Evolutionary conservation across 1,140 invertebrate genomes (phyloP).

Genomic region (Calliphora vicina): DNA sequence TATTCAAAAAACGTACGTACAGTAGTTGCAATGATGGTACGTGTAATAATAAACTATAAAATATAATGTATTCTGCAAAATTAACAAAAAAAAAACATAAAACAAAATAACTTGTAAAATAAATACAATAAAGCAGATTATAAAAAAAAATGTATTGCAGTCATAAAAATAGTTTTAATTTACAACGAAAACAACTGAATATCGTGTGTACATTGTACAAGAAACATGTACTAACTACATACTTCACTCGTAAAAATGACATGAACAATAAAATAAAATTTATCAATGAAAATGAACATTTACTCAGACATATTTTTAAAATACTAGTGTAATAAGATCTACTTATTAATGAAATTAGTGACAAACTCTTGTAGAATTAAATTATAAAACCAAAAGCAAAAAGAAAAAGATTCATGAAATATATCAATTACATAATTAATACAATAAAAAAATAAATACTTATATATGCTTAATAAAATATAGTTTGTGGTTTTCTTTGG

Average conservation of each 20-base stretch:
- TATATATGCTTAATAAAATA: background rate
- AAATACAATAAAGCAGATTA: background rate
- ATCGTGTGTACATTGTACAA: too few relatives aligned
- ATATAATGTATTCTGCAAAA: background rate
- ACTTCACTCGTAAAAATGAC: background rate
- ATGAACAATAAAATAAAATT: constrained; percentile 14
- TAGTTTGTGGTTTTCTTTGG: background rate
- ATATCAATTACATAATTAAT: background rate
- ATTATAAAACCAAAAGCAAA: background rate
- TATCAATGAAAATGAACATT: constrained; percentile 27
- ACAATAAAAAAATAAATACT: background rate
- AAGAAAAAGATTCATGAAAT: background rate
- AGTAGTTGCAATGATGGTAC: background rate
- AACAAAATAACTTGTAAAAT: background rate
- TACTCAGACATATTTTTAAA: background rate
- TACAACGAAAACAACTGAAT: background rate
- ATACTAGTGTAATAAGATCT: constrained; percentile 1
- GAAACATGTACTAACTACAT: background rate
- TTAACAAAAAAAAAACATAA: background rate
- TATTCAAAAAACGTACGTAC: background rate
- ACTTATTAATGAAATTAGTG: background rate
- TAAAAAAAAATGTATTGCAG: background rate
- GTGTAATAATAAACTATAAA: too few relatives aligned
- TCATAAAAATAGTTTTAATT: background rate
- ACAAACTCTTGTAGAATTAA: background rate